A percentile compares a stretch with the other conserved stretches of the same genome.
Evolutionary conservation across 1,140 invertebrate species (phyloP).

Genomic region (Heliothis virescens): DNA sequence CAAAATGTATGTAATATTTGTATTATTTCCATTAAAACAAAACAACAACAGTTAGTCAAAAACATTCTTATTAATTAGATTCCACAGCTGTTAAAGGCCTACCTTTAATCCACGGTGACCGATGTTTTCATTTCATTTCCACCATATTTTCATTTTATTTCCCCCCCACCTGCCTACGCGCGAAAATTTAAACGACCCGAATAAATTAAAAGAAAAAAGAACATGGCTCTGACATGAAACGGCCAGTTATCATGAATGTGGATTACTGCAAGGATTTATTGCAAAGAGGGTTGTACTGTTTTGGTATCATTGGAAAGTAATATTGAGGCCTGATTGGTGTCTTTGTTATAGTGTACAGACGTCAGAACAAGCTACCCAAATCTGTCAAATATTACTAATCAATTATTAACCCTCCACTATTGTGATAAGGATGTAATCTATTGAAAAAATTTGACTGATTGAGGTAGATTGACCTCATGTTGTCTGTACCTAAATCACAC

Average conservation of each 20-base stretch:
- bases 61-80: too few relatives aligned
- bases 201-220: conserved; percentile 24
- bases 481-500: too few relatives aligned
- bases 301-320: background rate
- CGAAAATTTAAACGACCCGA: conserved; percentile 38
- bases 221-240: conserved; percentile 8
- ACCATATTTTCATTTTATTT: conserved; percentile 4
- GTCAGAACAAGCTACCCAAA: too few relatives aligned
- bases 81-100: background rate
- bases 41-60: too few relatives aligned
- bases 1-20: too few relatives aligned
- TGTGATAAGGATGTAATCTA: too few relatives aligned
- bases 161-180: background rate
- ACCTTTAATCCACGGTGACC: conserved; percentile 5
- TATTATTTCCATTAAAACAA: too few relatives aligned
- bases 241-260: conserved; percentile 40
- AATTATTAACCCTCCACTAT: too few relatives aligned
- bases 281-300: background rate
- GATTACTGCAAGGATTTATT: conserved; percentile 44
- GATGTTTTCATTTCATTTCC: background rate
- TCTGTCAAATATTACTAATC: too few relatives aligned
- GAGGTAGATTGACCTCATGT: background rate
- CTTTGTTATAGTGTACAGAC: background rate
- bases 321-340: background rate
- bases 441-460: too few relatives aligned